A percentile compares a stretch with the other conserved stretches of the same genome.
These are phyloP conservation scores for Cylindroiulus punctatus DNA, from an alignment of 2,888 invertebrate species.

Conservation along the genomic window DNA sequence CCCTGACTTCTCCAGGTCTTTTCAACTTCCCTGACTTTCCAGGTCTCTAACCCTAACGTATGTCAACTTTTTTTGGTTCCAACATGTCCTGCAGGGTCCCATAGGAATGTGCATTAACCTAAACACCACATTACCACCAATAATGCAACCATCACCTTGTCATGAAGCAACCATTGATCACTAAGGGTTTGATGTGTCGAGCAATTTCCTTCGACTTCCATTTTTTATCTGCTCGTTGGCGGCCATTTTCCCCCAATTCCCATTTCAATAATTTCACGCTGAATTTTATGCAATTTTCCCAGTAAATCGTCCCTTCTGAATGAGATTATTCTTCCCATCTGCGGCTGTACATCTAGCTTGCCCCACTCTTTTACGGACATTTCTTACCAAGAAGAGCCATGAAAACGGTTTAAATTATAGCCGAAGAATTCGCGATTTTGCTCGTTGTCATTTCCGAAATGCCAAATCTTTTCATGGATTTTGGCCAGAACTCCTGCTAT, in stretches of 20 bases:
- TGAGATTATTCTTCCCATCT: not conserved
- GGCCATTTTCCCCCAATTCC: not conserved
- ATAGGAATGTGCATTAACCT: no score
- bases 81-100: no score
- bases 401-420: not conserved
- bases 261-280: not conserved
- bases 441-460: not conserved
- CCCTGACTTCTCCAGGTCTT: no score
- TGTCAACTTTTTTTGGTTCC: no score
- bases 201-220: slow-evolving; percentile 1
- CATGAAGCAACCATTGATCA: no score
- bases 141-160: no score
- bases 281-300: not conserved
- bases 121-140: no score
- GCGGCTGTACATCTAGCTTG: not conserved
- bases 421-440: not conserved
- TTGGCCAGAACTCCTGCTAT: not conserved
- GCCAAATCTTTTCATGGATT: not conserved
- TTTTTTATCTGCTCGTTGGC: slow-evolving; percentile 15
- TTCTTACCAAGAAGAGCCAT: not conserved
- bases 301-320: not conserved
- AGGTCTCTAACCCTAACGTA: no score
- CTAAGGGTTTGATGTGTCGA: not conserved
- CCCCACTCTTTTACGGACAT: not conserved
- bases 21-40: no score